A percentile compares a stretch with the other conserved stretches of the same genome.
phyloP scores from a whole-genome alignment of 2,888 invertebrate genomes.

The Invenusta paracnida region DNA sequence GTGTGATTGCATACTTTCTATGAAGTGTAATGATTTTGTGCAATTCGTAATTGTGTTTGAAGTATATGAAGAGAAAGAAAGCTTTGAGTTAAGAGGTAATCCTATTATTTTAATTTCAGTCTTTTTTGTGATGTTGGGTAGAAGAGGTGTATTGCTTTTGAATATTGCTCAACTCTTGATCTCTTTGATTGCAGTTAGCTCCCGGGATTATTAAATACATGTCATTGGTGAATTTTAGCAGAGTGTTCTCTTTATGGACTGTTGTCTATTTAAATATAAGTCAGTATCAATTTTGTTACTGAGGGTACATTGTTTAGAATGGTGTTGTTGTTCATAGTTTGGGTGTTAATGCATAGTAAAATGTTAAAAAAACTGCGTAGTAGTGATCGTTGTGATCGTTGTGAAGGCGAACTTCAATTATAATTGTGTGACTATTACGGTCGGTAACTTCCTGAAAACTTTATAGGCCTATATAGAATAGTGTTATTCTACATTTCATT shows the following conservation, averaged over 20 bases:
- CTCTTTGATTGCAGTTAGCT: neutral
- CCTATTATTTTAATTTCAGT: neutral
- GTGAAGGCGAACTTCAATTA: no score
- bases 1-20: slow-evolving; percentile 11
- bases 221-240: neutral
- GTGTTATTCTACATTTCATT: no score
- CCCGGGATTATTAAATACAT: neutral
- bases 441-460: no score
- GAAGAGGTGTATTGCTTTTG: slow-evolving; percentile 17
- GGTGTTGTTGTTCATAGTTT: no score
- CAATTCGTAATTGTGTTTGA: neutral
- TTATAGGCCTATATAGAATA: no score
- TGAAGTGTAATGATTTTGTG: neutral
- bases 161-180: neutral
- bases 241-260: neutral
- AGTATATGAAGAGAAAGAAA: neutral
- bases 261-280: no score
- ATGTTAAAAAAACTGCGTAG: no score
- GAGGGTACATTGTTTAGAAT: no score
- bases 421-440: no score
- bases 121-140: slow-evolving; percentile 23
- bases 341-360: no score
- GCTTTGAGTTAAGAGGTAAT: neutral
- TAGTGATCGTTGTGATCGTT: no score
- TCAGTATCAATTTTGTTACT: no score